Evolutionary conservation across 2,888 invertebrate species (phyloP).

Genomic region (Psylliodes chrysocephalus): DNA sequence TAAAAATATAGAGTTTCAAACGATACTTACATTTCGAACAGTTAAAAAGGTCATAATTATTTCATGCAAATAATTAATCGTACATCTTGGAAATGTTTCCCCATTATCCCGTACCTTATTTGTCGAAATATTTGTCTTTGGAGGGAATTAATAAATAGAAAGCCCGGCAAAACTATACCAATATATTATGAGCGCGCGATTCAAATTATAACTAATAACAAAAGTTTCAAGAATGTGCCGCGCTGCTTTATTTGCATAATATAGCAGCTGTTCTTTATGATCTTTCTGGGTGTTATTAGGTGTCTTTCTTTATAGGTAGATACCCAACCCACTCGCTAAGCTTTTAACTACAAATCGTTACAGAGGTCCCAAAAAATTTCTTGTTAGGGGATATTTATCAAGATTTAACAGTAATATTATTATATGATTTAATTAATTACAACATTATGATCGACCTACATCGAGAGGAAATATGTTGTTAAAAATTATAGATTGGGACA

Average conservation of each 20-base stretch:
- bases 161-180: constrained; percentile 31
- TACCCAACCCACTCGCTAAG: neutral
- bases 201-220: constrained; percentile 50
- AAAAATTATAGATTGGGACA: too few relatives aligned
- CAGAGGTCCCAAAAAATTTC: too few relatives aligned
- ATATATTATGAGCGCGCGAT: constrained; percentile 35
- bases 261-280: constrained; percentile 57
- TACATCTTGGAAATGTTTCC: neutral
- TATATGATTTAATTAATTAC: too few relatives aligned
- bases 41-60: neutral
- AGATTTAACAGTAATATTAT: too few relatives aligned
- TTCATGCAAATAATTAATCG: neutral
- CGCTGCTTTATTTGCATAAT: constrained; percentile 53
- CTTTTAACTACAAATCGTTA: neutral
- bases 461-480: too few relatives aligned
- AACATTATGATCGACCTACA: too few relatives aligned
- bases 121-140: constrained; percentile 36
- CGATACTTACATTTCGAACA: too few relatives aligned
- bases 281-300: constrained; percentile 55
- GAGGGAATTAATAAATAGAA: constrained; percentile 35
- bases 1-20: too few relatives aligned
- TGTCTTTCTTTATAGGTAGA: constrained; percentile 47
- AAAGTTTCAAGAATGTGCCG: constrained; percentile 50
- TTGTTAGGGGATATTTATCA: too few relatives aligned
- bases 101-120: neutral